Base-by-base conservation (phyloP, 2,113 vertebrate genomes). In the Oryctolagus cuniculus region DNA sequence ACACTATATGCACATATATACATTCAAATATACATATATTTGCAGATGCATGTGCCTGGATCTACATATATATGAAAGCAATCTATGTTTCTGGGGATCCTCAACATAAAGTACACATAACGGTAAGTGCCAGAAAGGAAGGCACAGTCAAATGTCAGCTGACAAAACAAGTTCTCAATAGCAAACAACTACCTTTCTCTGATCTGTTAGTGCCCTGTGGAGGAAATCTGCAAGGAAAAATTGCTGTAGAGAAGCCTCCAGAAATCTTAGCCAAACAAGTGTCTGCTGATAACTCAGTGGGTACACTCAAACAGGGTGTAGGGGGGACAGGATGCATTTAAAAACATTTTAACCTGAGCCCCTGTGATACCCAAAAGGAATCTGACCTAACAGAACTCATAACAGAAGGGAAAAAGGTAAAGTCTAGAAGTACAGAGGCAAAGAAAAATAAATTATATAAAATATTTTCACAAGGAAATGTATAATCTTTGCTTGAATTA, bases 151-250 rank as follows among this genome's bases (percentile, higher is more conserved):
- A 91, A 91, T 51, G 25, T 34, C 67, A 88, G 27, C 15, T 61
- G 55, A 51, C 44, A 86, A 89, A 92, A 92, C 17, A 82, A 92
- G 69, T 69, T 73, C 49, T 86, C 49, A 78, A 5, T 36, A 61
- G 49, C 25, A 82, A 94, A 89, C 1, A 38, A 69, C 31, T 89
- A 25, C 44, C 53, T 89, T 12, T 34, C 27, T 89, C 75, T 82
- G 63, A 77, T 74, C 13, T 36, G 31, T 58, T 89, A 67, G n/a
- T 49, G 2, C 25, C 19, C 63, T 5, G 4, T 75, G 19, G 25
- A 92, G 27, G 8, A 79, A 91, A 84, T 3, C 6, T 1, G 0
- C 61, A 73, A 49, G 25, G 64, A 87, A 49, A 55, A 66, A 84
- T 53, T 27, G 10, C 24, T 58, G 49, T 36, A 82, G 34, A 58